These are phyloP conservation scores for Drosophila repleta DNA, from an alignment of 1,140 invertebrate species.

Conservation along the genomic window DNA sequence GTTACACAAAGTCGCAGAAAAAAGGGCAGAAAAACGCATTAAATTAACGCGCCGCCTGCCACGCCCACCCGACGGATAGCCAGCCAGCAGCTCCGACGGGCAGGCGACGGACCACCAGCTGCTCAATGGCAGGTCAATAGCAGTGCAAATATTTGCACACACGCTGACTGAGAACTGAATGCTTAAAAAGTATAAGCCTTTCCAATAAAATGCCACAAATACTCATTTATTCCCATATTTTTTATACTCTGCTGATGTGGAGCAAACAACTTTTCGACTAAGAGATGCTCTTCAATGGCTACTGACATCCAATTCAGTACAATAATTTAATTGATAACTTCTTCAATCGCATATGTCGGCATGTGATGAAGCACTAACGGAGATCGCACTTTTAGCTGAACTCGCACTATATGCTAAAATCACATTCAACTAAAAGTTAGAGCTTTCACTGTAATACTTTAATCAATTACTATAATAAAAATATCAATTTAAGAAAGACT, in stretches of 20 bases:
- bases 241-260: not conserved
- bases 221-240: slow-evolving; percentile 1
- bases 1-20: slow-evolving; percentile 42
- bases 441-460: no score
- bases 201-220: slow-evolving; percentile 11
- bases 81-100: not conserved
- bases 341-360: no score
- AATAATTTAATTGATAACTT: no score
- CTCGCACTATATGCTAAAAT: no score
- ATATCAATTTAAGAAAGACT: no score
- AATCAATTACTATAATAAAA: no score
- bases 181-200: slow-evolving; percentile 10
- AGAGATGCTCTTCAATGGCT: not conserved
- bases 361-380: no score
- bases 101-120: slow-evolving; percentile 10
- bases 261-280: not conserved
- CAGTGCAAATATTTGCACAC: slow-evolving; percentile 36
- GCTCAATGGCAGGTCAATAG: slow-evolving; percentile 23
- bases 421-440: no score
- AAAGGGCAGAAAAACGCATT: slow-evolving; percentile 19
- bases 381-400: no score
- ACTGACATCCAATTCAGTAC: no score
- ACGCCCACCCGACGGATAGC: not conserved
- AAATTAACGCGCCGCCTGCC: slow-evolving; percentile 12
- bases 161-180: slow-evolving; percentile 7